Percentiles rank a stretch among this genome's conserved stretches.
Conservation (phyloP, 2,888 invertebrate genomes). For the Zele albiditarsus region DNA sequence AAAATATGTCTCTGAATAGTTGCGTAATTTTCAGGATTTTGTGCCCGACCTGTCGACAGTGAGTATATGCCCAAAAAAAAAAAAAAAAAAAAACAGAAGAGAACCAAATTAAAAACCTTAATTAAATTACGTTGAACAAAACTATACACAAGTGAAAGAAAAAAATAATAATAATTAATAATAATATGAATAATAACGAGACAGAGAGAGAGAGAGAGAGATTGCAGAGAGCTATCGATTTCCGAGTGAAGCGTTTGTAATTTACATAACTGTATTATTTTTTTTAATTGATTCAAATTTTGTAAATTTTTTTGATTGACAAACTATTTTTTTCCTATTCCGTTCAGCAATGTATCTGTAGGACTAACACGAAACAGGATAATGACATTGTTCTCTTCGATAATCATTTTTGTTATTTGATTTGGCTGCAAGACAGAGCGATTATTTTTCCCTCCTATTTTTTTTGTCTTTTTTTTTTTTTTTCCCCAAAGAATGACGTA, state of each 20-base stretch:
- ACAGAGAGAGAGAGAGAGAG: not conserved
- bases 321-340: slow-evolving; percentile 53
- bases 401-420: slow-evolving; percentile 25
- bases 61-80: slow-evolving; percentile 66
- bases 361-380: slow-evolving; percentile 65
- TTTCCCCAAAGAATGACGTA: not conserved
- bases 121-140: slow-evolving; percentile 14
- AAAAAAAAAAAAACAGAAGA: slow-evolving; percentile 43
- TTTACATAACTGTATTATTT: slow-evolving; percentile 58
- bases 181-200: slow-evolving; percentile 46
- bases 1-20: slow-evolving; percentile 65
- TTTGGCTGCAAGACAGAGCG: slow-evolving; percentile 47
- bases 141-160: slow-evolving; percentile 49
- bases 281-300: slow-evolving; percentile 38
- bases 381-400: slow-evolving; percentile 16
- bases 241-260: slow-evolving; percentile 71
- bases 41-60: slow-evolving; percentile 74
- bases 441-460: slow-evolving; percentile 42
- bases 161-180: too few relatives aligned
- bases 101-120: slow-evolving; percentile 8
- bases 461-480: too few relatives aligned
- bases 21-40: slow-evolving; percentile 74
- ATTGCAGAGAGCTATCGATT: slow-evolving; percentile 60
- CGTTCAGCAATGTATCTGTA: slow-evolving; percentile 61
- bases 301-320: slow-evolving; percentile 18